phyloP scores from a whole-genome alignment of 2,888 invertebrate species.

The Athalia cordata region DNA sequence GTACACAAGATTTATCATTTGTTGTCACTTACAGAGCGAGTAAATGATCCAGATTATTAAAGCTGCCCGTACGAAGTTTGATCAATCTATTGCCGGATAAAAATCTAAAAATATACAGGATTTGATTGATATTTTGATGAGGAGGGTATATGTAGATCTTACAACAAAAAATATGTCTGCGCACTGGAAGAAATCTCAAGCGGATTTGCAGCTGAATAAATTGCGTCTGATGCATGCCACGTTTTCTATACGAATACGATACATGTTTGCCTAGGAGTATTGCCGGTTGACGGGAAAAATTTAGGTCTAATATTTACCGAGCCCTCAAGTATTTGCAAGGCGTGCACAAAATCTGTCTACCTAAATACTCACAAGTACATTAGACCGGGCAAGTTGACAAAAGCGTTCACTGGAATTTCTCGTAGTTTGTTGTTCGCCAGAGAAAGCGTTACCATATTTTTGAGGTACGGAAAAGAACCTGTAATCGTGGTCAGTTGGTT shows the following conservation, averaged over 20 bases:
- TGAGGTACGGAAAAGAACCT: conserved; percentile 70
- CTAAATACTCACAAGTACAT: conserved; percentile 73
- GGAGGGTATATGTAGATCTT: background rate
- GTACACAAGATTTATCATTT: background rate
- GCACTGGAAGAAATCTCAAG: no score
- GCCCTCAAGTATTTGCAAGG: no score
- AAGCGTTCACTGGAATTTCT: conserved; percentile 67
- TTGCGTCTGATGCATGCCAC: no score
- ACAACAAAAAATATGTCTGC: background rate
- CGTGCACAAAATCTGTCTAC: background rate
- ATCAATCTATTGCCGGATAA: conserved; percentile 74
- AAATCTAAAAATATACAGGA: conserved; percentile 68
- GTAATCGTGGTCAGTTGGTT: conserved; percentile 70
- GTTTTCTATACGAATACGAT: no score
- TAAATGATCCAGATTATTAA: conserved; percentile 72
- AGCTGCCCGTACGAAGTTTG: conserved; percentile 72
- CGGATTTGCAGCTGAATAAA: no score
- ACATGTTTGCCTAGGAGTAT: no score
- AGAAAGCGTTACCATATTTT: conserved; percentile 72
- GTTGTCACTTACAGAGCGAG: conserved; percentile 72
- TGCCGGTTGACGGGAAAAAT: no score
- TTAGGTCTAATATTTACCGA: no score
- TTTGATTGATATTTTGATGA: background rate
- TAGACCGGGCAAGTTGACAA: conserved; percentile 70
- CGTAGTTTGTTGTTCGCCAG: conserved; percentile 74